Evolutionary conservation across 2,888 invertebrate species (phyloP).

Genomic region (Cotesia congregata): DNA sequence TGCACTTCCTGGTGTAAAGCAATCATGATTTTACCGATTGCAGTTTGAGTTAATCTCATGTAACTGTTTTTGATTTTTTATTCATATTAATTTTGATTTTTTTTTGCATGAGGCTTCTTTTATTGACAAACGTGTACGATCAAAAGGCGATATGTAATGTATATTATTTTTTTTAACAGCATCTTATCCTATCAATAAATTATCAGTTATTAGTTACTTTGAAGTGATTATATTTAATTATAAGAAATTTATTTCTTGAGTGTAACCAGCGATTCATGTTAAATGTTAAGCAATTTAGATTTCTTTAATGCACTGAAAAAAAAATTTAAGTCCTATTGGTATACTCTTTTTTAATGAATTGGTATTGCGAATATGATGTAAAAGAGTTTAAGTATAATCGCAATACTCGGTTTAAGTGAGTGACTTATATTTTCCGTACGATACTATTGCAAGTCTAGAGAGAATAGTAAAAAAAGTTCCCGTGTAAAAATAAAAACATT

Average conservation of each 20-base stretch:
- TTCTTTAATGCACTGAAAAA: too few relatives aligned
- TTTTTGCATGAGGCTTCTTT: neutral
- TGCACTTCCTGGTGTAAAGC: constrained; percentile 28
- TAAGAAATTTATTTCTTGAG: constrained; percentile 2
- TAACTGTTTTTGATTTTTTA: constrained; percentile 17
- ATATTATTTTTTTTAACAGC: constrained; percentile 8
- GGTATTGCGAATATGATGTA: too few relatives aligned
- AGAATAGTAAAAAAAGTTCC: too few relatives aligned
- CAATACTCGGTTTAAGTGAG: too few relatives aligned
- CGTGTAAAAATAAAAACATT: too few relatives aligned
- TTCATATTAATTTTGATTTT: constrained; percentile 1
- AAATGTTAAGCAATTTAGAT: too few relatives aligned
- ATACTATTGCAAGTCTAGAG: too few relatives aligned
- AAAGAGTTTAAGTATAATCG: too few relatives aligned
- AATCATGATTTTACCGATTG: constrained; percentile 26
- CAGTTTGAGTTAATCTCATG: constrained; percentile 10
- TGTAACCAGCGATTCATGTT: neutral
- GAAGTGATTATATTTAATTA: constrained; percentile 11
- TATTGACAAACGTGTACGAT: constrained; percentile 1
- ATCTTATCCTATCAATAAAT: neutral
- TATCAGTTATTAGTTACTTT: neutral
- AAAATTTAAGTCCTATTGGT: too few relatives aligned
- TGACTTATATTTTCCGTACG: too few relatives aligned
- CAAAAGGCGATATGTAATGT: constrained; percentile 25
- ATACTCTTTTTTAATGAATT: too few relatives aligned